Conservation (phyloP, 2,888 invertebrate genomes). For the Orchesellides sinensis region DNA sequence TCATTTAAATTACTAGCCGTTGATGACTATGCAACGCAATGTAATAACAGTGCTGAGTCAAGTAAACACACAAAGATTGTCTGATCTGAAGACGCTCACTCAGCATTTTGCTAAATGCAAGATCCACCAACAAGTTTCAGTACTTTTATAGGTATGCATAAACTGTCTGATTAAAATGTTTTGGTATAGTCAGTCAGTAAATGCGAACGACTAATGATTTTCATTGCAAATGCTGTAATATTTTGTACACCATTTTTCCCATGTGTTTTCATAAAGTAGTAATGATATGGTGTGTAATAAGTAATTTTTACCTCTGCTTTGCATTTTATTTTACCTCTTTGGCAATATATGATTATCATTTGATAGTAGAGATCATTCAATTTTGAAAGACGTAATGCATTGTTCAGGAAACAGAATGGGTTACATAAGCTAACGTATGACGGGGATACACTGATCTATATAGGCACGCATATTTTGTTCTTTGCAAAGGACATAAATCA, state of each 20-base stretch:
- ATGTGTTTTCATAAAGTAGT: not conserved
- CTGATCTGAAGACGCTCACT: slow-evolving; percentile 33
- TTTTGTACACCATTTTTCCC: slow-evolving; percentile 7
- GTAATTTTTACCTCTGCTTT: not conserved
- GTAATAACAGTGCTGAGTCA: slow-evolving; percentile 25
- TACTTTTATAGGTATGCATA: not conserved
- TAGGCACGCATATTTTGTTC: no score
- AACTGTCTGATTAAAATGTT: slow-evolving; percentile 12
- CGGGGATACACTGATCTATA: not conserved
- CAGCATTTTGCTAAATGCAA: no score
- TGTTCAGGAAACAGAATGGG: no score
- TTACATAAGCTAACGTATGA: not conserved
- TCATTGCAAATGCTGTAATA: slow-evolving; percentile 32
- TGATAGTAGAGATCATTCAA: not conserved
- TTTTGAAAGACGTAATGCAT: not conserved
- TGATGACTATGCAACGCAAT: slow-evolving; percentile 10
- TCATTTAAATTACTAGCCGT: slow-evolving; percentile 5
- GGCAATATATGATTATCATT: not conserved
- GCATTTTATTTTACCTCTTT: not conserved
- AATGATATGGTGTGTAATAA: not conserved
- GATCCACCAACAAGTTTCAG: not conserved
- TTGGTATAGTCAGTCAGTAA: no score
- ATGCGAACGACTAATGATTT: slow-evolving; percentile 41
- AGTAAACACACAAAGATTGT: not conserved
- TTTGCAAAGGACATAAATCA: not conserved